Conservation (phyloP, 2,113 vertebrate genomes). For the Pluvialis apricaria region DNA sequence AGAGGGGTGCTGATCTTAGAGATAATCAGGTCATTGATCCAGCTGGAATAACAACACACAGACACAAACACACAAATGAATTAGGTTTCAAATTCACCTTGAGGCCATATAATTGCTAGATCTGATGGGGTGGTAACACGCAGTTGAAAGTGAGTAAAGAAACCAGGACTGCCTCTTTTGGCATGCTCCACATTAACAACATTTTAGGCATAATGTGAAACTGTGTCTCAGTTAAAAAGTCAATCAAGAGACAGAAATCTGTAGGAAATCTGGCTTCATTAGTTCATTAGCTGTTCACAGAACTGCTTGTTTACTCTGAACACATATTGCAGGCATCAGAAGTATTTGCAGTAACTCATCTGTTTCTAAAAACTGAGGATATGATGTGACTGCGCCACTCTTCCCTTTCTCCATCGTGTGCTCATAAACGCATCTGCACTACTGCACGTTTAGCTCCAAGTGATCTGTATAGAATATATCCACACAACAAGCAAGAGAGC, state of each 20-base stretch:
- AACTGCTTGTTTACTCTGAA: constrained; percentile 16
- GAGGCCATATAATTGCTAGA: not conserved
- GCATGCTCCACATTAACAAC: not conserved
- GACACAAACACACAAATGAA: not conserved
- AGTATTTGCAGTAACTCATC: not conserved
- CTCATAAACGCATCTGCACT: not conserved
- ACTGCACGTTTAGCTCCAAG: not conserved
- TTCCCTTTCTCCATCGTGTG: not conserved
- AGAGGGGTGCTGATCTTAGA: not conserved
- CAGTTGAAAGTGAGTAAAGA: not conserved
- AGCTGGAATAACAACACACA: not conserved
- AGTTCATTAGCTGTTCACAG: constrained; percentile 33
- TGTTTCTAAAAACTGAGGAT: not conserved
- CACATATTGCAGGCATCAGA: constrained; percentile 40
- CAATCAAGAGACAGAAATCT: constrained; percentile 11
- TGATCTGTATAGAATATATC: not conserved
- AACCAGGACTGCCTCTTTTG: not conserved
- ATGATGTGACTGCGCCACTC: not conserved
- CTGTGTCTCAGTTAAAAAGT: not conserved
- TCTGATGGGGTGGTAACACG: not conserved
- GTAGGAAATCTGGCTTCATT: constrained; percentile 40
- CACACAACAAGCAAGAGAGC: not conserved
- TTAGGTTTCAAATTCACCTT: not conserved
- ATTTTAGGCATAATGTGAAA: not conserved
- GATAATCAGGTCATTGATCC: not conserved